These are phyloP conservation scores for Eptesicus fuscus DNA, from an alignment of 2,113 vertebrate species.

Conservation along the genomic window DNA sequence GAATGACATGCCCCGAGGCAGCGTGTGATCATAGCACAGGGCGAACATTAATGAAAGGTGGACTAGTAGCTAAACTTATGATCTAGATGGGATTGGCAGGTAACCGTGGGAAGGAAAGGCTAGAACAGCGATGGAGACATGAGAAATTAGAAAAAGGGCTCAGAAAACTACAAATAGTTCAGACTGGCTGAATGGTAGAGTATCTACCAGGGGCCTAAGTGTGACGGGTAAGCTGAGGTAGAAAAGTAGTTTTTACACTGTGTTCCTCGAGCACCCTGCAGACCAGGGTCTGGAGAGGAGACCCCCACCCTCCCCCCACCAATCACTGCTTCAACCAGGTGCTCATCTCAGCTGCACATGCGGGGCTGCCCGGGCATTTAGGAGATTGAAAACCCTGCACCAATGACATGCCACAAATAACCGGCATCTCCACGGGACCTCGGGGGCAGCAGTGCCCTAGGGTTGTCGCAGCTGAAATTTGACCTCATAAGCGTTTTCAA, in stretches of 20 bases:
- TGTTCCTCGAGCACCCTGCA: background rate
- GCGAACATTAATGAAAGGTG: background rate
- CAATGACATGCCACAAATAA: background rate
- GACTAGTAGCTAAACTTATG: background rate
- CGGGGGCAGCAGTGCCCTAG: background rate
- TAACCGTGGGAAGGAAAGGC: background rate
- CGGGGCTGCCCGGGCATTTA: too few relatives aligned
- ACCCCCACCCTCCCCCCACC: background rate
- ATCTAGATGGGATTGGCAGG: background rate
- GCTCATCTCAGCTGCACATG: background rate
- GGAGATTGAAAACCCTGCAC: background rate
- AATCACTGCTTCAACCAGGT: fast-evolving
- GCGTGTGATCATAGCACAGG: background rate
- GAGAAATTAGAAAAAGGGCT: background rate
- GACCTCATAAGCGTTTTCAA: background rate
- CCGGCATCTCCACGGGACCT: background rate
- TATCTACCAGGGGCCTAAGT: background rate
- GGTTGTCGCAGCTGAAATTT: background rate
- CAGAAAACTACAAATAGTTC: background rate
- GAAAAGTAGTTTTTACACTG: background rate
- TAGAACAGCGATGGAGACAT: background rate
- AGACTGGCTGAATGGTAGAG: background rate
- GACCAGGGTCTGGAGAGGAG: background rate
- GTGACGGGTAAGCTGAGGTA: background rate
- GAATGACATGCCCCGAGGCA: background rate